A percentile compares a stretch with the other conserved stretches of the same genome.
These are phyloP conservation scores for Sphyrna mokarran DNA, from an alignment of 2,113 vertebrate species.

Conservation along the genomic window DNA sequence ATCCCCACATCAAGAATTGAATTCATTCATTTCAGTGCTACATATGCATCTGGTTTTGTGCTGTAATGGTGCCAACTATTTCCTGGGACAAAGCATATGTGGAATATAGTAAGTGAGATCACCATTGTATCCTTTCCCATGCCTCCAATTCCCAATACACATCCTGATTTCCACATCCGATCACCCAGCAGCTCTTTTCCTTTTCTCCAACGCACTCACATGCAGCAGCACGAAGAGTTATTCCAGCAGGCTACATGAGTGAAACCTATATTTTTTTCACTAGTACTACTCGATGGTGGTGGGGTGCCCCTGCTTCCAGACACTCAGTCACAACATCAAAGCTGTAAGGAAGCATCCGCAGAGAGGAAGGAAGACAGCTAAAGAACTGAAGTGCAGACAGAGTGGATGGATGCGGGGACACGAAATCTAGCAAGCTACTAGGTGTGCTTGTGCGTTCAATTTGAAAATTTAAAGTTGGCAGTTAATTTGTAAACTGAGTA, in stretches of 20 bases:
- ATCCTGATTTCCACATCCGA: neutral
- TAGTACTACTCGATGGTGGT: neutral
- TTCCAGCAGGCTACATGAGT: neutral
- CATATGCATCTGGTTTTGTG: neutral
- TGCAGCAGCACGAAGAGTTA: neutral
- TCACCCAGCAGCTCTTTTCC: neutral
- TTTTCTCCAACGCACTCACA: neutral
- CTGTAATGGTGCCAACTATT: neutral
- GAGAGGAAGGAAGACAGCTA: no score
- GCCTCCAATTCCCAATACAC: neutral
- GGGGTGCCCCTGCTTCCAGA: neutral
- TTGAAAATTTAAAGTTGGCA: neutral
- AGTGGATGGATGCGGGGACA: neutral
- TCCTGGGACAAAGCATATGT: neutral
- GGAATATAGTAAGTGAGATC: neutral
- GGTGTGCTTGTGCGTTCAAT: neutral
- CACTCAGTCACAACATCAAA: neutral
- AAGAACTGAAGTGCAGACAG: neutral
- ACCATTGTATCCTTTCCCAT: neutral
- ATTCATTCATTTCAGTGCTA: neutral
- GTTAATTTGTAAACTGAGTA: neutral
- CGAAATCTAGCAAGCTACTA: neutral
- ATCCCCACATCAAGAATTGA: neutral
- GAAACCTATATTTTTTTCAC: neutral
- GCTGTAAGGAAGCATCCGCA: neutral